Evolutionary conservation across 2,113 vertebrate species (phyloP).

Genomic region (Falco punctatus): DNA sequence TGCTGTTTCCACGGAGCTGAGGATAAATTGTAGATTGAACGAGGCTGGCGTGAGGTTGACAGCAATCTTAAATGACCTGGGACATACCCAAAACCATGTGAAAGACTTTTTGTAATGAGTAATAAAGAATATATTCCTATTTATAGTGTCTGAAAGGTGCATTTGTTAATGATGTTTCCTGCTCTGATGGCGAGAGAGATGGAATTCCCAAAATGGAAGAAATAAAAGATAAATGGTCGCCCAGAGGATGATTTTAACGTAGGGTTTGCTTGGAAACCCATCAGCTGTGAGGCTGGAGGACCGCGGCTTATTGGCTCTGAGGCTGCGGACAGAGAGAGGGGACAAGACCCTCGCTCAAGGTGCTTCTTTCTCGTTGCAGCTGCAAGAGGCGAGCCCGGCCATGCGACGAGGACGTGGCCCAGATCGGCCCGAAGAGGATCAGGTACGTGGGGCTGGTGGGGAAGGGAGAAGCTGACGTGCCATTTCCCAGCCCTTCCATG

Average conservation of each 20-base stretch:
- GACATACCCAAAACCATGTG: background rate
- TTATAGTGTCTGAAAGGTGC: background rate
- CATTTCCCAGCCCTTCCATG: background rate
- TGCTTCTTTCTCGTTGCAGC: constrained; percentile 2
- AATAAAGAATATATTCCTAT: background rate
- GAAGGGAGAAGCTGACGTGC: too few relatives aligned
- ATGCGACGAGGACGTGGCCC: constrained; percentile 64
- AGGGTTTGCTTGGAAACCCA: background rate
- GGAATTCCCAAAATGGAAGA: background rate
- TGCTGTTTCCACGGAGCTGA: background rate
- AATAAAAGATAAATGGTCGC: background rate
- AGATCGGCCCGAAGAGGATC: constrained; percentile 77
- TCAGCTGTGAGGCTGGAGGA: background rate
- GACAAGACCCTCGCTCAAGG: background rate
- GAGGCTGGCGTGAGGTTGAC: background rate
- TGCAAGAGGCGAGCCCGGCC: background rate
- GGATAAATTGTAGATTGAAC: background rate
- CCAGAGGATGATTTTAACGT: background rate
- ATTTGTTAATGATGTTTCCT: background rate
- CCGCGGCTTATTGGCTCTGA: background rate
- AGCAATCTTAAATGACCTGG: background rate
- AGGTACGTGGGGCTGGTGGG: constrained; percentile 37
- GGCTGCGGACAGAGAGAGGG: background rate
- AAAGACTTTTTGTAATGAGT: background rate
- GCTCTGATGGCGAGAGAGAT: accelerated